Evolutionary conservation across 2,888 invertebrate genomes (phyloP), one percentile per base, ranked within the genome.

Genomic region (Acanthoscelides obtectus): DNA sequence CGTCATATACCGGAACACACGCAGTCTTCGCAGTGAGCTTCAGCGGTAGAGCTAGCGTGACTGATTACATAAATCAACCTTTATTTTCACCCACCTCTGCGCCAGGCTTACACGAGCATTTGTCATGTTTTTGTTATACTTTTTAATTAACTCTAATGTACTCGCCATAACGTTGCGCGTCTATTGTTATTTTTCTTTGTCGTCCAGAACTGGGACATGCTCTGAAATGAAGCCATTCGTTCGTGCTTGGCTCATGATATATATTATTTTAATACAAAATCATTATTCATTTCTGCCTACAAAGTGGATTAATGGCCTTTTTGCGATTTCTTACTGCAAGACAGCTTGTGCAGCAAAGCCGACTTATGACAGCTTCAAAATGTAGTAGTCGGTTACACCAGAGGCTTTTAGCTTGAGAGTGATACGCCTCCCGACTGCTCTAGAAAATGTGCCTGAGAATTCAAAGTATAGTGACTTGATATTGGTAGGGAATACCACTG

Each of bases 41-140:
- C n/a, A n/a, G 3, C 45, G 45, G 45, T 6, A 69, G 74, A 72
- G 79, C 77, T 81, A 79, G 81, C 82, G 81, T 82, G 82, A 82
- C 82, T 79, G 80, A 79, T 80, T 81, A 78, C 73, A 80, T 81
- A 82, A 82, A 82, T 82, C 81, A 80, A 76, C 80, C 81, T 81
- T 81, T 82, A 81, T 79, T 80, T 75, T 79, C 75, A 77, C 78
- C 79, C 78, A 78, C 79, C 79, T 75, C 74, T 75, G 74, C 76
- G 77, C 74, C 74, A 73, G 69, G 21, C 75, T 75, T 76, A 75
- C 74, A 76, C 72, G 77, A 74, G 77, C 76, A 73, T 75, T 77
- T 75, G 74, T 77, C 75, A 74, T 77, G 72, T 75, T 75, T 76
- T 75, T 74, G 75, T 78, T 74, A 74, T 72, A 73, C 74, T 76